A percentile compares a stretch with the other conserved stretches of the same genome.
These are phyloP conservation scores for Nestor notabilis DNA, from an alignment of 2,113 vertebrate genomes.

Conservation along the genomic window DNA sequence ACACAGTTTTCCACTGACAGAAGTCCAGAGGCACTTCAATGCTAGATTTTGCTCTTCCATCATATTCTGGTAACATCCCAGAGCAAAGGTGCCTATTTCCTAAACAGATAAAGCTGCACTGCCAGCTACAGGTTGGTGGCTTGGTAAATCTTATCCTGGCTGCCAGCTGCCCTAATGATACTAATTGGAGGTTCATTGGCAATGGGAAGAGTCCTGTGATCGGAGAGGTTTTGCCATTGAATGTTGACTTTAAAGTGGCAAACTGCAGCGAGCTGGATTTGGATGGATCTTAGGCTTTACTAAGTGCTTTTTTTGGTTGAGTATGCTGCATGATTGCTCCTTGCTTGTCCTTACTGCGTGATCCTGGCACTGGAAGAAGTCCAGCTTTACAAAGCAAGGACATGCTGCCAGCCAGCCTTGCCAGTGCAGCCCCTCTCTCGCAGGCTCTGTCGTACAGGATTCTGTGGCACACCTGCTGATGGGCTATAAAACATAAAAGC, in stretches of 20 bases:
- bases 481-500: background rate
- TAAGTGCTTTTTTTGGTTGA: background rate
- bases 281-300: background rate
- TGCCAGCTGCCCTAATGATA: slow-evolving; percentile 3
- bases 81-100: background rate
- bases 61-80: background rate
- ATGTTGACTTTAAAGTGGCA: background rate
- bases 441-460: background rate
- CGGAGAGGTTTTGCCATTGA: slow-evolving; percentile 5
- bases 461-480: background rate
- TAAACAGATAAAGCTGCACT: background rate
- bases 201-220: background rate
- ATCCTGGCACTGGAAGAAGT: background rate
- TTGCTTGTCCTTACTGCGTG: background rate
- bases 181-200: slow-evolving; percentile 23
- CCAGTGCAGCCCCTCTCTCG: background rate
- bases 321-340: background rate
- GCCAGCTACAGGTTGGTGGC: background rate
- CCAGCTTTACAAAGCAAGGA: background rate
- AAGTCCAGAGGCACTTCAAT: background rate
- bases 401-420: background rate
- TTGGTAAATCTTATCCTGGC: background rate
- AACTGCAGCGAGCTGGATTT: background rate
- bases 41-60: background rate
- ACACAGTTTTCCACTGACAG: background rate